Conservation (phyloP, 2,797 vertebrate species). For the Phataginus tetradactyla region DNA sequence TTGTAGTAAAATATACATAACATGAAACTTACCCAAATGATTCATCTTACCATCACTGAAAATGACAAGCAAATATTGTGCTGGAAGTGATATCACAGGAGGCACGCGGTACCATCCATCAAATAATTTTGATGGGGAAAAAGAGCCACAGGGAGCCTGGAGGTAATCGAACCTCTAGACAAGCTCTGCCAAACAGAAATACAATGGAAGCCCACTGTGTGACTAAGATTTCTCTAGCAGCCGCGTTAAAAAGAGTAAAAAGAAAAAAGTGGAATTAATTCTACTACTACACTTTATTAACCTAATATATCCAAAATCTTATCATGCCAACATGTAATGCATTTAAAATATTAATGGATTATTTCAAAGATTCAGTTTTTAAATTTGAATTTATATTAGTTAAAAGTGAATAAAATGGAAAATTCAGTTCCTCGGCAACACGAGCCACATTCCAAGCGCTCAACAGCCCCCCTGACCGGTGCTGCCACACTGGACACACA, state of each 20-base stretch:
- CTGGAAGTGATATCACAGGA: accelerated
- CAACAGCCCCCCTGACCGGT: accelerated
- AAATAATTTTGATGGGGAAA: too few species aligned
- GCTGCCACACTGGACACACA: neutral
- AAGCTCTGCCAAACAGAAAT: neutral
- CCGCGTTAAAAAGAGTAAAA: neutral
- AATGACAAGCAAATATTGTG: neutral
- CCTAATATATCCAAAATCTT: too few species aligned
- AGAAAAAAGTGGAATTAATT: neutral
- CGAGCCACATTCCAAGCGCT: accelerated
- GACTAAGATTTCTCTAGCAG: neutral
- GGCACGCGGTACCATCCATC: neutral
- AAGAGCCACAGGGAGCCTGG: neutral
- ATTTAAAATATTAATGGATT: neutral
- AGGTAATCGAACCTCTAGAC: neutral
- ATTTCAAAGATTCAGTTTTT: neutral
- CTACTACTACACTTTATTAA: neutral
- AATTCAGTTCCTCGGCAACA: neutral
- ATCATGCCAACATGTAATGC: too few species aligned
- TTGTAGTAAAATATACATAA: neutral
- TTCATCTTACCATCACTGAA: neutral
- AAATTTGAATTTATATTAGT: neutral
- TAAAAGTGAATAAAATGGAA: neutral
- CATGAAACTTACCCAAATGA: neutral
- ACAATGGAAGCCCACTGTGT: accelerated